phyloP scores from a whole-genome alignment of 2,113 vertebrate species.

The Dermatemys mawii region DNA sequence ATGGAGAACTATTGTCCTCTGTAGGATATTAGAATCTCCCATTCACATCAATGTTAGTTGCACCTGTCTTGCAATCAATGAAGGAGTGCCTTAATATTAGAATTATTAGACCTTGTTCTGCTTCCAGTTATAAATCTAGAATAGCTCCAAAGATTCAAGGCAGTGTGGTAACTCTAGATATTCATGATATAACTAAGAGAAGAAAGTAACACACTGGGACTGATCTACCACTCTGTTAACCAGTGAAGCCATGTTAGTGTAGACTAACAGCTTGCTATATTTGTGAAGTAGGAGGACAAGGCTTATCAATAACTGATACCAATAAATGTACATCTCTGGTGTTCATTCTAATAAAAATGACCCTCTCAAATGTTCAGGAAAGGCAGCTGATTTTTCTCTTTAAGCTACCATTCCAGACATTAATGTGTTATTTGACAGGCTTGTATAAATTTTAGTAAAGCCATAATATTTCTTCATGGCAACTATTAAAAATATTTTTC shows the following conservation, averaged over 20 bases:
- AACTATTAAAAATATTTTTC: slow-evolving; percentile 85
- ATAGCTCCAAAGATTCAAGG: neutral
- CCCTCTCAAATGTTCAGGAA: slow-evolving; percentile 39
- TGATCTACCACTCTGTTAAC: neutral
- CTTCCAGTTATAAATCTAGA: slow-evolving; percentile 17
- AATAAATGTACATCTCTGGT: slow-evolving; percentile 43
- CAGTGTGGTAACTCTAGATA: neutral
- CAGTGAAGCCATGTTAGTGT: neutral
- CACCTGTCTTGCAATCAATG: neutral
- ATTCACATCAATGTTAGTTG: neutral
- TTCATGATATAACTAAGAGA: slow-evolving; percentile 2
- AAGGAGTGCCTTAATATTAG: neutral
- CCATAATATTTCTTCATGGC: slow-evolving; percentile 81
- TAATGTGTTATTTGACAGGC: slow-evolving; percentile 80
- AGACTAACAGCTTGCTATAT: slow-evolving; percentile 18
- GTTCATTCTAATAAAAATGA: slow-evolving; percentile 56
- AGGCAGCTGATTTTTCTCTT: slow-evolving; percentile 45
- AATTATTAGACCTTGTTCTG: neutral
- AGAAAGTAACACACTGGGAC: neutral
- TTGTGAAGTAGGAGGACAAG: slow-evolving; percentile 52
- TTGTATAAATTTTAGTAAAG: slow-evolving; percentile 81
- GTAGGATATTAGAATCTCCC: neutral
- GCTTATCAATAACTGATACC: slow-evolving; percentile 64
- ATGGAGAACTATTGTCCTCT: neutral
- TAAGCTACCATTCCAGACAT: slow-evolving; percentile 58